Conservation (phyloP, 2,888 invertebrate genomes). For the Leptarthrus brevirostris region DNA sequence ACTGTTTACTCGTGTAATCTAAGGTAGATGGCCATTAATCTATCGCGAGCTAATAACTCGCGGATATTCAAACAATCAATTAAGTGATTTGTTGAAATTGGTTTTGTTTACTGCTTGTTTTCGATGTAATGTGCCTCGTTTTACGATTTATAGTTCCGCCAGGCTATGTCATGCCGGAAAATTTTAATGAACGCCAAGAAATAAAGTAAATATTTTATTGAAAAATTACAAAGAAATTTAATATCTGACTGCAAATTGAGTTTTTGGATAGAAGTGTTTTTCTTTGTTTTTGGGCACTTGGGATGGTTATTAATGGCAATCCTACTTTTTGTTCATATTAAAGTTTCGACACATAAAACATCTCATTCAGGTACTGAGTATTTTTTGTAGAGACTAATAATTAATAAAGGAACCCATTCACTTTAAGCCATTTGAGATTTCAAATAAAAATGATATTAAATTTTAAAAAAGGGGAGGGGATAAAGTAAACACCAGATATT, state of each 20-base stretch:
- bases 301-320: no score
- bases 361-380: no score
- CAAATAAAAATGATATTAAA: no score
- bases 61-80: conserved; percentile 54
- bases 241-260: not conserved
- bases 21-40: conserved; percentile 46
- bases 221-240: not conserved
- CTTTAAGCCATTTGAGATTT: no score
- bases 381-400: no score
- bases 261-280: no score
- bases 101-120: conserved; percentile 50
- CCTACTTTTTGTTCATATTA: no score
- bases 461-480: no score
- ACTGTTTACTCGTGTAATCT: conserved; percentile 47
- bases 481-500: no score
- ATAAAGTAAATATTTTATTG: conserved; percentile 6
- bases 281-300: no score
- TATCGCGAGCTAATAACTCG: conserved; percentile 51
- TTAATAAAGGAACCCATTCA: no score
- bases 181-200: not conserved
- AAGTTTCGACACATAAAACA: no score
- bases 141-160: conserved; percentile 46
- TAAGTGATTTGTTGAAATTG: conserved; percentile 54
- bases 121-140: conserved; percentile 37
- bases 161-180: not conserved